Conservation (phyloP, 2,113 vertebrate genomes). For the Guaruba guarouba region DNA sequence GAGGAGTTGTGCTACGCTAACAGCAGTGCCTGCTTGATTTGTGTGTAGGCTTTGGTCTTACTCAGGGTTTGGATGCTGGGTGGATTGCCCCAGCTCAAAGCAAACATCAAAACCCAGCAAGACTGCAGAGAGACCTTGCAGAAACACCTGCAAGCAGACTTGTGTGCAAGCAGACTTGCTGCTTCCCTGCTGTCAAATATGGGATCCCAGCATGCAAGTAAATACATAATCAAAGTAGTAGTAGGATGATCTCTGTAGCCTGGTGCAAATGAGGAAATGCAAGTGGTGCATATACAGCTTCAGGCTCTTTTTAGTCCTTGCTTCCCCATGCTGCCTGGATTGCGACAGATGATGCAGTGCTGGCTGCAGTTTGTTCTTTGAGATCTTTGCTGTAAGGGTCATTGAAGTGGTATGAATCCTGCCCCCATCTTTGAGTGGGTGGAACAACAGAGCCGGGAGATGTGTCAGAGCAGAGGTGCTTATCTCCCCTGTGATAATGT, state of each 20-base stretch:
- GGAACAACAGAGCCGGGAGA: not conserved
- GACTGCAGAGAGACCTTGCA: not conserved
- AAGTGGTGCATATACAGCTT: not conserved
- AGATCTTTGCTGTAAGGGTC: not conserved
- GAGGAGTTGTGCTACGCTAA: not conserved
- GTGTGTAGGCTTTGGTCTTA: not conserved
- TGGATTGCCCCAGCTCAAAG: not conserved
- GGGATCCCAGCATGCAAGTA: too few species aligned
- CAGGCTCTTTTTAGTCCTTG: too few species aligned
- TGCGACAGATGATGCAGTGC: rapidly evolving
- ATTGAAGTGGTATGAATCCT: not conserved
- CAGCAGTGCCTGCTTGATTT: not conserved
- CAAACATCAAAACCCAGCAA: not conserved
- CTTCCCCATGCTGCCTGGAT: not conserved
- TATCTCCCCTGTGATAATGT: rapidly evolving
- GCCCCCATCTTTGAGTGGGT: not conserved
- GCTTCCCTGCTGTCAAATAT: too few species aligned
- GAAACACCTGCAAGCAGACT: too few species aligned
- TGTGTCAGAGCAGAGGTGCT: not conserved
- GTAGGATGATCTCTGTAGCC: not conserved
- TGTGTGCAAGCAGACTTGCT: not conserved
- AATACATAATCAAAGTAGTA: rapidly evolving
- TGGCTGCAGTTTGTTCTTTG: not conserved
- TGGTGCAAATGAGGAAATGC: not conserved
- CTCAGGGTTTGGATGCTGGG: not conserved